Base-by-base conservation (phyloP, 2,888 invertebrate species). In the Tinea pellionella region DNA sequence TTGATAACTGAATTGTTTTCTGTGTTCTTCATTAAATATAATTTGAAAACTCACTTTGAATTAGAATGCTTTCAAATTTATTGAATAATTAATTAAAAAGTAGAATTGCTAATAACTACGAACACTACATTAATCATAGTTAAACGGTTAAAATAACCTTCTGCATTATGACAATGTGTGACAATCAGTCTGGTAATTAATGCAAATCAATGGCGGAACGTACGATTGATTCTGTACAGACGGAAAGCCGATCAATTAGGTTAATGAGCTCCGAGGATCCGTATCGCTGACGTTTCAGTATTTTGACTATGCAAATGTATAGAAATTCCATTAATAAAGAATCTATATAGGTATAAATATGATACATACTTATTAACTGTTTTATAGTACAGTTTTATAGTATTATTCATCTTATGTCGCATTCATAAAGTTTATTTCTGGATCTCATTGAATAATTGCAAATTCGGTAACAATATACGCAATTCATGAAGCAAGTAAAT, bases 161-260 rank as follows among this genome's bases (percentile, higher is more conserved):
- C 32, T 32, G 30, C 32, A 57, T 59, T 47, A 59, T 47, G 69
- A 65, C 70, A 74, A 76, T 78, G 80, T 79, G 77, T 78, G 81
- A 83, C 83, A 80, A 80, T 75, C 73, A 72, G 71, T 70, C 66
- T 74, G 70, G 76, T 86, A 84, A 86, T 86, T 81, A 85, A 87
- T 86, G 84, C 80, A 85, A 85, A 86, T 84, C 83, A 81, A 78
- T 80, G 78, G 77, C 72, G 67, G 78, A 72, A 78, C 79, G 81
- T 83, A 78, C 76, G 77, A 78, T 77, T 78, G 81, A 80, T 78
- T 78, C 78, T 71, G 74, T 73, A 72, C 77, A 76, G 76, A 75
- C 74, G 77, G 80, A 77, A 80, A 83, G 80, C 84, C 77, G 84
- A 85, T 86, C 83, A 86, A 85, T 86, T 86, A 85, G 77, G 79